Evolutionary conservation across 2,797 vertebrate species (phyloP).

Genomic region (Mus caroli): DNA sequence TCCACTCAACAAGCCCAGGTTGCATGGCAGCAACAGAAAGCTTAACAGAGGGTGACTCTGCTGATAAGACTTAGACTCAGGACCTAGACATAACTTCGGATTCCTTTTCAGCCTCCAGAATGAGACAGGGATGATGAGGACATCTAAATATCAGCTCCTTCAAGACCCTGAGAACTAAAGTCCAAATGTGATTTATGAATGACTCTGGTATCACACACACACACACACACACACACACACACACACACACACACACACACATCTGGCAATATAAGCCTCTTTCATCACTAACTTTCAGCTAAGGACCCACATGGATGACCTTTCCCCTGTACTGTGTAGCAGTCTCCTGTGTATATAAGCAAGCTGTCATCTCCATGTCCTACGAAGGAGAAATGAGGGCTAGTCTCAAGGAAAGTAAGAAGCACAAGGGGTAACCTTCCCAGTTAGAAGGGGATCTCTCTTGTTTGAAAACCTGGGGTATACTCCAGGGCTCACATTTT

Average conservation of each 20-base stretch:
- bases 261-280: not conserved
- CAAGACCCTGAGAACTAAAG: not conserved
- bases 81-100: not conserved
- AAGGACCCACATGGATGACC: not conserved
- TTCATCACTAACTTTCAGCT: not conserved
- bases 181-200: not conserved
- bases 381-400: not conserved
- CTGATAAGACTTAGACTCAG: not conserved
- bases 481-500: not conserved
- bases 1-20: not conserved
- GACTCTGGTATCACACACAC: not conserved
- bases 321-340: not conserved
- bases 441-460: not conserved
- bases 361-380: not conserved
- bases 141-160: not conserved
- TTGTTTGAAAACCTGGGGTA: not conserved
- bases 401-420: not conserved
- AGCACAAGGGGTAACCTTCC: not conserved
- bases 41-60: not conserved
- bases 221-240: not conserved
- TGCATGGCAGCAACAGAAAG: not conserved
- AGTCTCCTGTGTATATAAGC: not conserved
- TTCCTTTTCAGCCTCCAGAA: not conserved
- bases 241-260: not conserved
- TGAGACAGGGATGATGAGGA: not conserved